phyloP scores from a whole-genome alignment of 2,888 invertebrate genomes.

The Kuschelorhynchus macadamiae region DNA sequence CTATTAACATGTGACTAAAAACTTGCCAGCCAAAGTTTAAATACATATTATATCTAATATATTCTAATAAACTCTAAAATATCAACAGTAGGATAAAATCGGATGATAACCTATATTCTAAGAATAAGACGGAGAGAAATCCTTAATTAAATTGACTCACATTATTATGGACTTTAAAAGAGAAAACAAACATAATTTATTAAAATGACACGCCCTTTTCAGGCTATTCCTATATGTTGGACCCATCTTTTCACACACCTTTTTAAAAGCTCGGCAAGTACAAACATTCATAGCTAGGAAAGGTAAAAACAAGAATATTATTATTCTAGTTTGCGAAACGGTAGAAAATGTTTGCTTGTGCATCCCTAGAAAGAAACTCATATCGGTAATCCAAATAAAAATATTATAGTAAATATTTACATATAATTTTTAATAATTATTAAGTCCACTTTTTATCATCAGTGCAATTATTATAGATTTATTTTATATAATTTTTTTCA shows the following conservation, averaged over 20 bases:
- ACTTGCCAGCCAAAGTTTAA: conserved; percentile 16
- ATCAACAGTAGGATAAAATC: conserved; percentile 67
- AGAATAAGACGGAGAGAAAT: conserved; percentile 66
- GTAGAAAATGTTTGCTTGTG: no score
- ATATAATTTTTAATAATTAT: no score
- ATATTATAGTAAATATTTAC: no score
- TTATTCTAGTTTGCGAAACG: no score
- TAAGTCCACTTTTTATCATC: no score
- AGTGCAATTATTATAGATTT: no score
- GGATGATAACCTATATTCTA: conserved; percentile 59
- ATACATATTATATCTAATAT: conserved; percentile 22
- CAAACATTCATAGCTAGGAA: no score
- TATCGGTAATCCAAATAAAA: no score
- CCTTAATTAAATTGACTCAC: conserved; percentile 65
- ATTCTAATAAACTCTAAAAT: conserved; percentile 66
- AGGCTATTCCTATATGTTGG: conserved; percentile 46
- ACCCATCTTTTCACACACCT: conserved; percentile 46
- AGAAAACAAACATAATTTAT: conserved; percentile 11
- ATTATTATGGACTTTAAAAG: conserved; percentile 44
- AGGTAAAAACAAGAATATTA: no score
- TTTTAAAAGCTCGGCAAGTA: conserved; percentile 6
- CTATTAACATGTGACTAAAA: no score
- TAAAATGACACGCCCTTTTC: conserved; percentile 19
- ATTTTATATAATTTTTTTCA: conserved; percentile 1
- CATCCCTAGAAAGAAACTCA: no score